A percentile compares a stretch with the other conserved stretches of the same genome.
These are phyloP conservation scores for Neoitamus cyanurus DNA, from an alignment of 2,888 invertebrate genomes.

Conservation along the genomic window DNA sequence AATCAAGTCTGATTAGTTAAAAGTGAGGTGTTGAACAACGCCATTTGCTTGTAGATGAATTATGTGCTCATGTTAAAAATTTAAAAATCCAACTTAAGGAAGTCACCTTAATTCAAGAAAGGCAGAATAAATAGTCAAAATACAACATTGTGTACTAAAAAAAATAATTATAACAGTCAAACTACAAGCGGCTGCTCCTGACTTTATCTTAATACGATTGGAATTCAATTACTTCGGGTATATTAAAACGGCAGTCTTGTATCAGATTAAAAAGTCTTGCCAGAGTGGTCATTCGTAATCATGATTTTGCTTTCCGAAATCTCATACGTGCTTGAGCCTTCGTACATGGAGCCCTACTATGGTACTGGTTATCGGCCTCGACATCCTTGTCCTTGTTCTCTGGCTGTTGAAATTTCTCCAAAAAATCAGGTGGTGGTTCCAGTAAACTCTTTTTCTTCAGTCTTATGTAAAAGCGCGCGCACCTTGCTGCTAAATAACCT, in stretches of 20 bases:
- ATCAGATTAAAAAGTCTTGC: background rate
- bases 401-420: conserved; percentile 56
- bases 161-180: background rate
- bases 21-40: too few relatives aligned
- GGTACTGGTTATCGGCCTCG: conserved; percentile 54
- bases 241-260: too few relatives aligned
- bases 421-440: conserved; percentile 68
- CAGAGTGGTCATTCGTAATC: conserved; percentile 53
- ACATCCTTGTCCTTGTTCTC: conserved; percentile 50
- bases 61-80: too few relatives aligned
- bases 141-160: too few relatives aligned
- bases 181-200: too few relatives aligned
- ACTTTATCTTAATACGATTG: background rate
- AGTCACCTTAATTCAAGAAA: background rate
- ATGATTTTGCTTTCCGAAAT: too few relatives aligned
- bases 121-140: too few relatives aligned
- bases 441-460: conserved; percentile 68
- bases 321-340: too few relatives aligned
- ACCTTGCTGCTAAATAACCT: conserved; percentile 76
- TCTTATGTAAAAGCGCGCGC: conserved; percentile 69
- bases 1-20: too few relatives aligned
- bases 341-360: conserved; percentile 69
- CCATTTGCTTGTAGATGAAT: too few relatives aligned
- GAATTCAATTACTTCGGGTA: background rate
- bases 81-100: too few relatives aligned